Percentiles rank a stretch among this genome's conserved stretches.
These are phyloP conservation scores for Drosophila mayaguana DNA, from an alignment of 2,888 invertebrate genomes.

Conservation along the genomic window DNA sequence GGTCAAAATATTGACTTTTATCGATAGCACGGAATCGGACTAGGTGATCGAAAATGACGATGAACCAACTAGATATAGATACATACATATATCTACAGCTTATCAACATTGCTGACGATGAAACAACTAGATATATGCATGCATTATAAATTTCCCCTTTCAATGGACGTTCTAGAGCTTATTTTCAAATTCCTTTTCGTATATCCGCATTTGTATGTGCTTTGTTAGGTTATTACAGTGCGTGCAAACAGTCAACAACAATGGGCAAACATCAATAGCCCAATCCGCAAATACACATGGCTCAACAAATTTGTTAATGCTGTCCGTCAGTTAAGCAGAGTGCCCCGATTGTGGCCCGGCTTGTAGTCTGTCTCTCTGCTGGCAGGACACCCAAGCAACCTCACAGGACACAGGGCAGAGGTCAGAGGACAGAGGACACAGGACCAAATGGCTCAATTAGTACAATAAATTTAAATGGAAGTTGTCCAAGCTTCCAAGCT, in stretches of 20 bases:
- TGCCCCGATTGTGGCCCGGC: not conserved
- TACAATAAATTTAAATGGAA: constrained; percentile 1
- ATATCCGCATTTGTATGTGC: not conserved
- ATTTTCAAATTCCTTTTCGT: not conserved
- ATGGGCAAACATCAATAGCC: not conserved
- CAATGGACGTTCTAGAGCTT: not conserved
- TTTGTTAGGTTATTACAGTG: not conserved
- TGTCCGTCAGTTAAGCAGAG: not conserved
- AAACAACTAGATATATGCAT: not conserved
- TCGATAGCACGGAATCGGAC: too few species aligned
- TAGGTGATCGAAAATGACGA: too few species aligned
- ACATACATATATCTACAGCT: too few species aligned
- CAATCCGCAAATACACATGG: not conserved
- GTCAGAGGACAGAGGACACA: not conserved
- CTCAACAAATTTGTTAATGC: constrained; percentile 4
- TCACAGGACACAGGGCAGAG: not conserved
- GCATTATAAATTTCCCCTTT: not conserved
- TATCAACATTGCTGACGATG: too few species aligned
- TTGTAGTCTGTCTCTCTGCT: not conserved
- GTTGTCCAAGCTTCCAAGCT: constrained; percentile 1
- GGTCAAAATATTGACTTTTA: too few species aligned
- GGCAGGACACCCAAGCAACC: not conserved
- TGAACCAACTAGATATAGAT: too few species aligned
- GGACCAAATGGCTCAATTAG: constrained; percentile 3
- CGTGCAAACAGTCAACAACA: not conserved